These are phyloP conservation scores for Zaprionus taronus DNA, from an alignment of 1,140 invertebrate genomes.

Conservation along the genomic window DNA sequence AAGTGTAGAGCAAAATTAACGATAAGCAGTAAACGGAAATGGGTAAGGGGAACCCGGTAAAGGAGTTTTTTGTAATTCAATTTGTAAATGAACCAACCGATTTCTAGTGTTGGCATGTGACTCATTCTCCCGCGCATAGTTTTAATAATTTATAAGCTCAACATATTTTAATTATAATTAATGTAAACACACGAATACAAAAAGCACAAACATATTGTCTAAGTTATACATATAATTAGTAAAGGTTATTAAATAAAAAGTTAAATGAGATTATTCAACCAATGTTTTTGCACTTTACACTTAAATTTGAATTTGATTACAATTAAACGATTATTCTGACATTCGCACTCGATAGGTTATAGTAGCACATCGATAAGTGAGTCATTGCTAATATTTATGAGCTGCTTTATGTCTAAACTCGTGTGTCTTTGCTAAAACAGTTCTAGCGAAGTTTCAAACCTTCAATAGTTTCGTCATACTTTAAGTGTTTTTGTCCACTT, in stretches of 20 bases:
- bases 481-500: neutral
- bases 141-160: constrained; percentile 81
- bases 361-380: neutral
- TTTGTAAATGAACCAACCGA: constrained; percentile 60
- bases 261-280: constrained; percentile 49
- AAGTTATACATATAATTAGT: constrained; percentile 76
- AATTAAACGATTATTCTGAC: neutral
- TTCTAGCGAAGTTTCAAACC: neutral
- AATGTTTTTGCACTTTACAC: neutral
- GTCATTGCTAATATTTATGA: neutral
- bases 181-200: constrained; percentile 49
- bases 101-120: constrained; percentile 49
- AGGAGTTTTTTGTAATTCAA: constrained; percentile 62
- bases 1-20: constrained; percentile 53
- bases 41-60: constrained; percentile 4
- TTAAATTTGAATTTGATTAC: neutral
- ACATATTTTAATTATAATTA: constrained; percentile 76
- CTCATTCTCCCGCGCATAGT: constrained; percentile 68
- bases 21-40: constrained; percentile 21
- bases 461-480: neutral
- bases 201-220: constrained; percentile 48
- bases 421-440: neutral
- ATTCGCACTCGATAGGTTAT: neutral
- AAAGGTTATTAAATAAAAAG: constrained; percentile 77
- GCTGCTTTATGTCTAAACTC: neutral